phyloP scores from a whole-genome alignment of 37 sponge, comb jelly and placozoan species.

The Sycon ciliatum region DNA sequence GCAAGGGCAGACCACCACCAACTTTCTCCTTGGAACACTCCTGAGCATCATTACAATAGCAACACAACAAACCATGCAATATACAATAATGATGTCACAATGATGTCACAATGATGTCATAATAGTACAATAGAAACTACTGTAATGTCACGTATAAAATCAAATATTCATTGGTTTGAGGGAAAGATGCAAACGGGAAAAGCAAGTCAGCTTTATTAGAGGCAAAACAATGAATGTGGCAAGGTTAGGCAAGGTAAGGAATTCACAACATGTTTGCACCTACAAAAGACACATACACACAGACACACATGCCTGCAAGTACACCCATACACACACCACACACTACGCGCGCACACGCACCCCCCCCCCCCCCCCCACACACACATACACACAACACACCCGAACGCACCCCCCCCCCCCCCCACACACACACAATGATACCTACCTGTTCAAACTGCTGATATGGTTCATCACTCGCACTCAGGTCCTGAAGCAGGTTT shows the following conservation, averaged over 20 bases:
- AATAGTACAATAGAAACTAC: too few species aligned
- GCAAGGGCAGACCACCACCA: slow-evolving; percentile 68
- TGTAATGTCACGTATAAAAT: too few species aligned
- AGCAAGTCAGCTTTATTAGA: too few species aligned
- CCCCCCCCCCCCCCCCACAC: background rate
- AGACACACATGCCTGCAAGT: background rate
- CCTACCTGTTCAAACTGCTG: slow-evolving; percentile 56
- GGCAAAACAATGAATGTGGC: too few species aligned
- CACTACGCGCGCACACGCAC: background rate
- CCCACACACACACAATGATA: background rate
- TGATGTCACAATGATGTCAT: too few species aligned
- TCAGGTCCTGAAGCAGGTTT: slow-evolving; percentile 74
- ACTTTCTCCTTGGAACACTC: slow-evolving; percentile 15
- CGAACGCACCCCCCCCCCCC: background rate
- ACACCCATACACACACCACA: background rate
- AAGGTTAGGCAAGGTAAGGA: too few species aligned
- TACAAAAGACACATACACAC: slow-evolving; percentile 11
- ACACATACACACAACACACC: background rate
- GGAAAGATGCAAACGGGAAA: too few species aligned
- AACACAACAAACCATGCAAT: too few species aligned
- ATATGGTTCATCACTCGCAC: slow-evolving; percentile 36
- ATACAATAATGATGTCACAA: too few species aligned
- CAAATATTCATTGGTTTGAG: too few species aligned
- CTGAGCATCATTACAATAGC: too few species aligned
- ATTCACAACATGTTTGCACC: too few species aligned